Percentiles rank a stretch among this genome's conserved stretches.
phyloP scores from a whole-genome alignment of 2,113 vertebrate species.

The Sorex fumeus region DNA sequence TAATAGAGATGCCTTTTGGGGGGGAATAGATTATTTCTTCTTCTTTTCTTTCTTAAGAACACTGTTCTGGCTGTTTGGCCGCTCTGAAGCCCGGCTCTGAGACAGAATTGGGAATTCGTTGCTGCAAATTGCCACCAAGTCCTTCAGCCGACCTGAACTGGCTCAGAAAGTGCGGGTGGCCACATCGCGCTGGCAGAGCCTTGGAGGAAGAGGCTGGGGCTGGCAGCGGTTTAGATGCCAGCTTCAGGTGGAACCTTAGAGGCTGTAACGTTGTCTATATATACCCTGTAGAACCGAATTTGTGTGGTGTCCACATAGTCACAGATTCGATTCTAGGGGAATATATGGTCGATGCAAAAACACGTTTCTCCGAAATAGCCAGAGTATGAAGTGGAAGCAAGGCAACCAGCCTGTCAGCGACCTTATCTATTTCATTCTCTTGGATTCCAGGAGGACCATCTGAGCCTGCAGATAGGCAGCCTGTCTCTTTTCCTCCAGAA shows the following conservation, averaged over 20 bases:
- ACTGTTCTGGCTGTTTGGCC: conserved; percentile 43
- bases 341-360: conserved; percentile 99
- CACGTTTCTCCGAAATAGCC: conserved; percentile 89
- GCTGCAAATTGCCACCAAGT: conserved; percentile 76
- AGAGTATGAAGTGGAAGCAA: conserved; percentile 79
- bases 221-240: conserved; percentile 65
- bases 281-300: conserved; percentile 96
- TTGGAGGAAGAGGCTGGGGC: conserved; percentile 79
- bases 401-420: conserved; percentile 54
- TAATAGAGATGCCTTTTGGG: conserved; percentile 51
- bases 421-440: conserved; percentile 80
- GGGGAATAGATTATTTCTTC: conserved; percentile 44
- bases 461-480: conserved; percentile 65
- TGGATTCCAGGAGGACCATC: conserved; percentile 70
- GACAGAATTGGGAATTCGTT: conserved; percentile 73
- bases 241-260: conserved; percentile 85
- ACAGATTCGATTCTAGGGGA: conserved; percentile 99
- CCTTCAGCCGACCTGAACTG: conserved; percentile 67
- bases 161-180: conserved; percentile 79
- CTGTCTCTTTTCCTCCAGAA: conserved; percentile 65
- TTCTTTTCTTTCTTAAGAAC: conserved; percentile 54
- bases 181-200: conserved; percentile 67
- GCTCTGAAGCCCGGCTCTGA: neutral
- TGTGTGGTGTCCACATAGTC: conserved; percentile 95
- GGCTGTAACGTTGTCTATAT: conserved; percentile 95